Evolutionary conservation across 2,888 invertebrate species (phyloP).

Genomic region (Eupithecia inturbata): DNA sequence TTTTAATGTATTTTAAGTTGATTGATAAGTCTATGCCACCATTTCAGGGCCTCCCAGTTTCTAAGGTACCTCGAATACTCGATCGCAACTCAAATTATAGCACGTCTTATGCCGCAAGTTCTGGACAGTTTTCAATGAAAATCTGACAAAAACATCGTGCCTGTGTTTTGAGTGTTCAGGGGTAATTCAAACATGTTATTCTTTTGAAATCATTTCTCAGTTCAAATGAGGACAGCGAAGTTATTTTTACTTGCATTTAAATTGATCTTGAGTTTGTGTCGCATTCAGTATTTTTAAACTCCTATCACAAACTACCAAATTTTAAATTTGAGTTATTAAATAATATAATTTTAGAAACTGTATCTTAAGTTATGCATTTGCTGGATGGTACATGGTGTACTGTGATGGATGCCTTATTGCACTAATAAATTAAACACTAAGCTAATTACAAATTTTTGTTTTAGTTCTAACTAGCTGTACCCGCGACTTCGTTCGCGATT

Average conservation of each 20-base stretch:
- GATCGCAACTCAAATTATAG: no score
- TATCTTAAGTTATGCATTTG: slow-evolving; percentile 53
- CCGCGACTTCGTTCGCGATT: no score
- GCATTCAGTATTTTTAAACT: slow-evolving; percentile 44
- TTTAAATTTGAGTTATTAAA: slow-evolving; percentile 21
- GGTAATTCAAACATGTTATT: not conserved
- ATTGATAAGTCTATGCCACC: not conserved
- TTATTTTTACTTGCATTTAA: not conserved
- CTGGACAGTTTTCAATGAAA: no score
- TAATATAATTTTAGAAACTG: slow-evolving; percentile 39
- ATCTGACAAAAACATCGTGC: no score
- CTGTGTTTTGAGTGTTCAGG: no score
- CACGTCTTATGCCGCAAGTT: no score
- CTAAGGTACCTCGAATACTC: not conserved
- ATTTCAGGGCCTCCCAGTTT: not conserved
- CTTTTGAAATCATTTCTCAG: not conserved
- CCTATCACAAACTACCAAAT: slow-evolving; percentile 38
- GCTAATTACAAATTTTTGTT: slow-evolving; percentile 55
- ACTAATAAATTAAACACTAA: slow-evolving; percentile 74
- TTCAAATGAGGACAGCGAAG: not conserved
- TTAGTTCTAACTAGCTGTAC: no score
- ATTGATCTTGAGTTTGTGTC: slow-evolving; percentile 15
- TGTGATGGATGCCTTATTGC: slow-evolving; percentile 72
- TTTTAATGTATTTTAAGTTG: not conserved
- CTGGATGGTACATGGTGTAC: slow-evolving; percentile 51